Conservation (phyloP, 2,113 vertebrate genomes). For the Oncorhynchus nerka region DNA sequence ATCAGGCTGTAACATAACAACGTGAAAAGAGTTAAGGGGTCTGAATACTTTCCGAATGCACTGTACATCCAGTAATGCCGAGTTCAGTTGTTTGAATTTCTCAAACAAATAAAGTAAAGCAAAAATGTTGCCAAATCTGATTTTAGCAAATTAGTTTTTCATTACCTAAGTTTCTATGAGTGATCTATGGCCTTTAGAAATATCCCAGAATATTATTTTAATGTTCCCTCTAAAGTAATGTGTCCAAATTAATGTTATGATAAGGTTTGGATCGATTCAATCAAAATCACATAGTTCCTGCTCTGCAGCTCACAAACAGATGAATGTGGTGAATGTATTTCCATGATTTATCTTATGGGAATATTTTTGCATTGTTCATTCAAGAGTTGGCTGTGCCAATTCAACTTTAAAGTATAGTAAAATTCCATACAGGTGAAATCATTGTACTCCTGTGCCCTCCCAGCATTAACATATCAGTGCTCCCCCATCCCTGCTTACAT, state of each 20-base stretch:
- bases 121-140: not conserved
- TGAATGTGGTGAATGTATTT: no score
- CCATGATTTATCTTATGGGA: not conserved
- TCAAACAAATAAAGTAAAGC: not conserved
- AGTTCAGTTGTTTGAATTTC: not conserved
- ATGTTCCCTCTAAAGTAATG: not conserved
- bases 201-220: no score
- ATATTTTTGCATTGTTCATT: not conserved
- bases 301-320: no score
- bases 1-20: no score
- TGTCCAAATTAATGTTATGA: not conserved
- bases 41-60: no score
- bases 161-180: not conserved
- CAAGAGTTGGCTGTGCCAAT: not conserved
- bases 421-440: not conserved
- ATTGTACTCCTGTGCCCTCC: not conserved
- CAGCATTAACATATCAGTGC: not conserved
- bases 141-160: not conserved
- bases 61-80: not conserved
- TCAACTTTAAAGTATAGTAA: not conserved
- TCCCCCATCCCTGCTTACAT: not conserved
- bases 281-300: no score
- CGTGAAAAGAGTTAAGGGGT: no score
- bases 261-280: no score
- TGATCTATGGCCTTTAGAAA: not conserved